Evolutionary conservation across 92 coral and sea anemone species (phyloP).

Genomic region (Heliopora coerulea): DNA sequence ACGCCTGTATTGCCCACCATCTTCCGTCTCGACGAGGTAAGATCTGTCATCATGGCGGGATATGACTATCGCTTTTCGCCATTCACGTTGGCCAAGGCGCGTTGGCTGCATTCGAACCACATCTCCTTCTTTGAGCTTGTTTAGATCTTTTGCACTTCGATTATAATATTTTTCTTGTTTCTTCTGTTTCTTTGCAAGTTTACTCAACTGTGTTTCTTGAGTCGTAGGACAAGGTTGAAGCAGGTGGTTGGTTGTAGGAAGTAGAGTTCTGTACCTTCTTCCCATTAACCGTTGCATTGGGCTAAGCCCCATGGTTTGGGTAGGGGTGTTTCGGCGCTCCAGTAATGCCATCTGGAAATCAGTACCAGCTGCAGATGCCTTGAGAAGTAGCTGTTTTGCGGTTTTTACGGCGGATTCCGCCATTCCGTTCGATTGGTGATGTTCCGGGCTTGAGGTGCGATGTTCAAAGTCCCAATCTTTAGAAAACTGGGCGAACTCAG

Average conservation of each 20-base stretch:
- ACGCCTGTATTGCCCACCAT: not conserved
- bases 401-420: too few species aligned
- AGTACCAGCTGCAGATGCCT: not conserved
- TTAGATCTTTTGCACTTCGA: not conserved
- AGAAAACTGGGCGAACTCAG: too few species aligned
- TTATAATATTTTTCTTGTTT: conserved; percentile 5
- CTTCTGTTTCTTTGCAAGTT: not conserved
- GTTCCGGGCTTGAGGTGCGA: too few species aligned
- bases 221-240: not conserved
- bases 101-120: conserved; percentile 19
- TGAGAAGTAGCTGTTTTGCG: too few species aligned
- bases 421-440: too few species aligned
- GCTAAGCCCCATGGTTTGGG: not conserved
- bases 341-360: conserved; percentile 4
- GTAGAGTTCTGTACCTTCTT: conserved; percentile 15
- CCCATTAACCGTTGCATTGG: conserved; percentile 15
- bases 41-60: not conserved
- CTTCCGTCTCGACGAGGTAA: not conserved
- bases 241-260: conserved; percentile 6
- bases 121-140: conserved; percentile 1
- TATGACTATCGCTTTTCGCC: not conserved
- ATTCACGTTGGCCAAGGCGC: not conserved
- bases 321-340: not conserved
- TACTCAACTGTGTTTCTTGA: too few species aligned
- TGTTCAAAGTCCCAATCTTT: too few species aligned